These are phyloP conservation scores for Apus apus DNA, from an alignment of 2,113 vertebrate species.

Conservation along the genomic window DNA sequence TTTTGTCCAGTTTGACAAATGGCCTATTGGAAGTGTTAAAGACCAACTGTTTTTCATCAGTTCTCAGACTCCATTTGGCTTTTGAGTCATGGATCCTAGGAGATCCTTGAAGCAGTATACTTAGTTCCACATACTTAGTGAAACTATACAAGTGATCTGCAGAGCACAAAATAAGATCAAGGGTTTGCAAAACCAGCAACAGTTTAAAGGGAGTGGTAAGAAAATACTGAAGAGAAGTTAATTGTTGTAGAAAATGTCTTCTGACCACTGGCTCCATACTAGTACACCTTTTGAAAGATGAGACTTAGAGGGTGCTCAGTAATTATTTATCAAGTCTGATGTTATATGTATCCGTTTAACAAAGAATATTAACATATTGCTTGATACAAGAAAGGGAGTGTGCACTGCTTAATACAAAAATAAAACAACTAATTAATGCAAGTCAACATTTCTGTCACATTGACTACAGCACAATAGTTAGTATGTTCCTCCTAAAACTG, in stretches of 20 bases:
- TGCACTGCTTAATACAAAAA: not conserved
- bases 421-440: not conserved
- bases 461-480: not conserved
- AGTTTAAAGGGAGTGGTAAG: not conserved
- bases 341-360: not conserved
- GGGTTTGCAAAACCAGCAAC: not conserved
- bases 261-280: not conserved
- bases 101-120: not conserved
- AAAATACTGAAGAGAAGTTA: not conserved
- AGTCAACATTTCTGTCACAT: not conserved
- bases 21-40: not conserved
- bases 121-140: not conserved
- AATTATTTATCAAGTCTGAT: not conserved
- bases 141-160: not conserved
- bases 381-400: not conserved
- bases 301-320: not conserved
- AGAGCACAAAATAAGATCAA: not conserved
- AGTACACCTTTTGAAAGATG: not conserved
- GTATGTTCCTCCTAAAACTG: not conserved
- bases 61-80: not conserved
- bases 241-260: not conserved
- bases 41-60: not conserved
- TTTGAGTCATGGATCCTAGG: not conserved
- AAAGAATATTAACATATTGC: not conserved
- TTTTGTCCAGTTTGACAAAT: not conserved